A percentile compares a stretch with the other conserved stretches of the same genome.
Evolutionary conservation across 2,113 vertebrate genomes (phyloP).

Genomic region (Scophthalmus maximus): DNA sequence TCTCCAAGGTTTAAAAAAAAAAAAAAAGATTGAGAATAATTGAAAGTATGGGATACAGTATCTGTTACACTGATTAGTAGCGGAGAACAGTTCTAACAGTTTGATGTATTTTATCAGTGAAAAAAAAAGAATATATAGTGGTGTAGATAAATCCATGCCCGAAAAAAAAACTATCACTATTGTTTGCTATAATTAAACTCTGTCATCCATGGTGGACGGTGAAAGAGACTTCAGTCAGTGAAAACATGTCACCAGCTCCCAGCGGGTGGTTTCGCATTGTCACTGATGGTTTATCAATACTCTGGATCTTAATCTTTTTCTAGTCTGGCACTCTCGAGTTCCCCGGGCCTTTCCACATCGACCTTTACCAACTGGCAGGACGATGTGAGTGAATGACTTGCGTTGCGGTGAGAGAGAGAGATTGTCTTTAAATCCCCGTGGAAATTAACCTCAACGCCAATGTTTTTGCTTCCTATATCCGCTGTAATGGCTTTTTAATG

Average conservation of each 20-base stretch:
- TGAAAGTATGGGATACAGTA: neutral
- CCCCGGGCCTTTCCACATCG: slow-evolving; percentile 62
- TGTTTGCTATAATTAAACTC: slow-evolving; percentile 77
- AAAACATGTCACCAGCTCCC: slow-evolving; percentile 67
- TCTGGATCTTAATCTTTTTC: slow-evolving; percentile 74
- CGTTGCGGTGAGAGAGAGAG: slow-evolving; percentile 52
- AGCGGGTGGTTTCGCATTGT: slow-evolving; percentile 66
- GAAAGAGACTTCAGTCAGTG: slow-evolving; percentile 56
- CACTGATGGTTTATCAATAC: slow-evolving; percentile 77
- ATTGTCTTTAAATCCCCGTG: slow-evolving; percentile 79
- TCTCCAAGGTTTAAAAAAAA: slow-evolving; percentile 15
- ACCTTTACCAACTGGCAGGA: slow-evolving; percentile 72
- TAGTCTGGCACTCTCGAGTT: slow-evolving; percentile 25
- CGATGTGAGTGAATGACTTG: slow-evolving; percentile 70
- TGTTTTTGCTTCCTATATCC: slow-evolving; percentile 68
- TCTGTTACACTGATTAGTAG: slow-evolving; percentile 37
- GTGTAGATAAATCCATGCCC: slow-evolving; percentile 58
- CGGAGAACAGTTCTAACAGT: slow-evolving; percentile 22
- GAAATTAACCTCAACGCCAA: slow-evolving; percentile 78
- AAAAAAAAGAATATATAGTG: slow-evolving; percentile 14
- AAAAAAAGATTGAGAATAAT: slow-evolving; percentile 32
- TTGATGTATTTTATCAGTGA: slow-evolving; percentile 24
- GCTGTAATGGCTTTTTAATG: slow-evolving; percentile 76
- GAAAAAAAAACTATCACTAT: slow-evolving; percentile 55
- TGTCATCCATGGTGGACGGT: slow-evolving; percentile 49